These are phyloP conservation scores for Hesperophylax magnus DNA, from an alignment of 1,140 invertebrate species.

Conservation along the genomic window DNA sequence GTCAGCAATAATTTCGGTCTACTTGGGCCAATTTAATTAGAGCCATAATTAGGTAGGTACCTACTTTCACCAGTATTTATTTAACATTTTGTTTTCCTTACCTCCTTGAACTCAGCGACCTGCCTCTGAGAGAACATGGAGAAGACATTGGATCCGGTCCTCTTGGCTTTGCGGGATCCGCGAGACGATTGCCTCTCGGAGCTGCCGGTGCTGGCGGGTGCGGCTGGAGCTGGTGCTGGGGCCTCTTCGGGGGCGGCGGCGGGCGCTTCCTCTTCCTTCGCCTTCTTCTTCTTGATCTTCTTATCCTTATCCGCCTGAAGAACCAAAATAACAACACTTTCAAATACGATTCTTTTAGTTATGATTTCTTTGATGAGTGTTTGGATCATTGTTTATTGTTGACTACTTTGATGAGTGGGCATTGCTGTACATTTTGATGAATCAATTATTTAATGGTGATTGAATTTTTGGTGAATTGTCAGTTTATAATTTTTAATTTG, in stretches of 20 bases:
- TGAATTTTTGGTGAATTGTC: too few species aligned
- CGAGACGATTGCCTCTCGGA: conserved; percentile 71
- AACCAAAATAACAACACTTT: neutral
- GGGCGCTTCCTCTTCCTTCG: conserved; percentile 79
- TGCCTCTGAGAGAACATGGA: conserved; percentile 96
- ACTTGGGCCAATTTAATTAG: too few species aligned
- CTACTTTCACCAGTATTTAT: too few species aligned
- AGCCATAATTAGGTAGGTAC: too few species aligned
- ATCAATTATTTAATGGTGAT: too few species aligned
- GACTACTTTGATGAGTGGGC: too few species aligned
- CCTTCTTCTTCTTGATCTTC: conserved; percentile 87
- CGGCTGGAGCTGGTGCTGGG: conserved; percentile 70
- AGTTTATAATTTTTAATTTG: too few species aligned
- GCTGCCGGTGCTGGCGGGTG: conserved; percentile 73
- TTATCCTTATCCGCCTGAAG: conserved; percentile 85
- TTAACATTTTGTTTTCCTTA: conserved; percentile 61
- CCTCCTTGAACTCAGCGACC: conserved; percentile 97
- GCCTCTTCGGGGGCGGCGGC: conserved; percentile 74
- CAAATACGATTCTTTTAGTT: too few species aligned
- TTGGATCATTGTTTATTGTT: too few species aligned
- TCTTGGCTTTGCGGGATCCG: conserved; percentile 84
- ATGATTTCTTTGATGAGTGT: too few species aligned
- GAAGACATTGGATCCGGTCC: conserved; percentile 94
- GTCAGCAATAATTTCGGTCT: too few species aligned
- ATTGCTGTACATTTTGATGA: too few species aligned